Evolutionary conservation across 2,113 vertebrate genomes (phyloP).

Genomic region (Noctilio leporinus): DNA sequence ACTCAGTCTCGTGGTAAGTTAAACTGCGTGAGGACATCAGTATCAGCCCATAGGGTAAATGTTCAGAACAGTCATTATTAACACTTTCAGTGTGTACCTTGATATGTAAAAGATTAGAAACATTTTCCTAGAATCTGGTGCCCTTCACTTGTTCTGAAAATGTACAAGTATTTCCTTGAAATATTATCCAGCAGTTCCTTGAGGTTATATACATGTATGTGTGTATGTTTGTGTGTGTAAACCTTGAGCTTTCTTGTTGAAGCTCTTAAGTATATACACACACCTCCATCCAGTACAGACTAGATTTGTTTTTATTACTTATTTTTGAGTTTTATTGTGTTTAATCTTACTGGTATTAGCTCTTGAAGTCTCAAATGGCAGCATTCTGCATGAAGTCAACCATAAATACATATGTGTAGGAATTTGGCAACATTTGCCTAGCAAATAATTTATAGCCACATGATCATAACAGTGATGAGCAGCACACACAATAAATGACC

Average conservation of each 20-base stretch:
- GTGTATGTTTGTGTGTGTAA: background rate
- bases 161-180: background rate
- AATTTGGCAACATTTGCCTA: constrained; percentile 35
- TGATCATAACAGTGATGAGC: background rate
- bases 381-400: background rate
- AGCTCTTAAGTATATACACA: background rate
- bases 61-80: constrained; percentile 25
- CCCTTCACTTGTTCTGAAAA: constrained; percentile 19
- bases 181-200: background rate
- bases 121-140: background rate
- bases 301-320: background rate
- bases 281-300: background rate
- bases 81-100: constrained; percentile 10
- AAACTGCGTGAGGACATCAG: background rate
- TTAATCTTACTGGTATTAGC: constrained; percentile 32
- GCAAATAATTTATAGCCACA: constrained; percentile 14
- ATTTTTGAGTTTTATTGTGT: background rate
- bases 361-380: constrained; percentile 38
- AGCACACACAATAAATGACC: background rate
- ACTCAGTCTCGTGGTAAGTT: background rate
- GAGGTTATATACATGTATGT: background rate
- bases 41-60: background rate
- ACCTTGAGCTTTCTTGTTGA: background rate
- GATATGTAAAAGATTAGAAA: constrained; percentile 30
- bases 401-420: background rate